A percentile compares a stretch with the other conserved stretches of the same genome.
Conservation (phyloP, 53 echinoderm and acorn worm species). For the Actinopyga echinites region DNA sequence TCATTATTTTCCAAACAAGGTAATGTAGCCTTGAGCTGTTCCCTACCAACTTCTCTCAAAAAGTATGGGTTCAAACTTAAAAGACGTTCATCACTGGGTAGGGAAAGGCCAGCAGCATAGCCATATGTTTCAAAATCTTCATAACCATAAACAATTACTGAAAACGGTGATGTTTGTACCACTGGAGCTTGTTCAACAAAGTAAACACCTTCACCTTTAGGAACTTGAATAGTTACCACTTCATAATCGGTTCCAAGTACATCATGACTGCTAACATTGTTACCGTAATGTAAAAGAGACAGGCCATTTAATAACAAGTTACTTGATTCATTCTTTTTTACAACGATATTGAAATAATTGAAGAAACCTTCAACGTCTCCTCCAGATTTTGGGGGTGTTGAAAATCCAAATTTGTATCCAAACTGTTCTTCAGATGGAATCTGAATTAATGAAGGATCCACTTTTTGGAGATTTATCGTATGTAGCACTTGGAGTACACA, state of each 20-base stretch:
- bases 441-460: slow-evolving; percentile 70
- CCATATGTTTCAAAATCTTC: slow-evolving; percentile 64
- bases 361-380: slow-evolving; percentile 47
- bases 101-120: slow-evolving; percentile 67
- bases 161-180: slow-evolving; percentile 41
- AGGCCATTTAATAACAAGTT: slow-evolving; percentile 49
- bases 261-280: background rate
- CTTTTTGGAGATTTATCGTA: slow-evolving; percentile 4
- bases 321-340: slow-evolving; percentile 32
- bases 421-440: slow-evolving; percentile 64
- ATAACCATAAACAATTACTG: slow-evolving; percentile 68
- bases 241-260: slow-evolving; percentile 49
- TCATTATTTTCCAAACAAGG: slow-evolving; percentile 41
- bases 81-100: slow-evolving; percentile 49
- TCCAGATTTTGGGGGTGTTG: slow-evolving; percentile 58
- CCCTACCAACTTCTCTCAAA: slow-evolving; percentile 59
- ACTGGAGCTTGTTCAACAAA: slow-evolving; percentile 53
- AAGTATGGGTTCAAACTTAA: slow-evolving; percentile 47
- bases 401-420: slow-evolving; percentile 56
- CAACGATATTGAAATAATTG: slow-evolving; percentile 60
- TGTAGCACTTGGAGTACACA: slow-evolving; percentile 50
- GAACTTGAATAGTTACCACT: slow-evolving; percentile 48
- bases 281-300: background rate
- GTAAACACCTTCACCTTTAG: slow-evolving; percentile 61
- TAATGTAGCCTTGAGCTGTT: slow-evolving; percentile 39